These are phyloP conservation scores for Corythoichthys intestinalis DNA, from an alignment of 2,113 vertebrate genomes.

Conservation along the genomic window DNA sequence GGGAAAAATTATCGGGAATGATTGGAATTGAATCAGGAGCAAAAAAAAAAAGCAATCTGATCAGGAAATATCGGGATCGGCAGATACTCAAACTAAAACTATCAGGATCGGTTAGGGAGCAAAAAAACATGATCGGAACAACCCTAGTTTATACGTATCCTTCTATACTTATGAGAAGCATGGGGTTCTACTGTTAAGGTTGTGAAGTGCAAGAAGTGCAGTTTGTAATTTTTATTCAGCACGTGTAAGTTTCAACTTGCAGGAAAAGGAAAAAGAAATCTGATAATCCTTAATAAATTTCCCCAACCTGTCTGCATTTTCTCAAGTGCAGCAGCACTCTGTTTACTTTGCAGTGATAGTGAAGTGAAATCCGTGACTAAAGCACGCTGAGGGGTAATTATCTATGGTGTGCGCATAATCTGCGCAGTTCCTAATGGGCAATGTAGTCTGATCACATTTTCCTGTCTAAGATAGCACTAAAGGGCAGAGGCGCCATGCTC, in stretches of 20 bases:
- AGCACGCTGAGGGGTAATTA: conserved; percentile 47
- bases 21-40: too few species aligned
- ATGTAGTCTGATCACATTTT: conserved; percentile 46
- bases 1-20: too few species aligned
- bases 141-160: too few species aligned
- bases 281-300: conserved; percentile 14
- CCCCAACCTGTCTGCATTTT: conserved; percentile 13
- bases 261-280: conserved; percentile 6
- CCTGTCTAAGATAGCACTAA: conserved; percentile 28
- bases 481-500: conserved; percentile 32
- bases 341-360: conserved; percentile 17
- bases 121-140: too few species aligned
- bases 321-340: conserved; percentile 5
- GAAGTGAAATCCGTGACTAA: conserved; percentile 31
- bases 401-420: conserved; percentile 36
- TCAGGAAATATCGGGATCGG: too few species aligned
- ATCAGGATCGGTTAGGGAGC: too few species aligned
- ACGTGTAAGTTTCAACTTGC: neutral
- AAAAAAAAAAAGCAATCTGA: too few species aligned
- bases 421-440: conserved; percentile 29
- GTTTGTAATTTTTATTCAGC: neutral
- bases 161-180: too few species aligned
- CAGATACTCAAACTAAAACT: too few species aligned
- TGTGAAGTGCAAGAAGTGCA: neutral
- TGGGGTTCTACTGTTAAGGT: too few species aligned